A percentile compares a stretch with the other conserved stretches of the same genome.
phyloP scores from a whole-genome alignment of 2,888 invertebrate species.

The Megaustenia siamemsis region DNA sequence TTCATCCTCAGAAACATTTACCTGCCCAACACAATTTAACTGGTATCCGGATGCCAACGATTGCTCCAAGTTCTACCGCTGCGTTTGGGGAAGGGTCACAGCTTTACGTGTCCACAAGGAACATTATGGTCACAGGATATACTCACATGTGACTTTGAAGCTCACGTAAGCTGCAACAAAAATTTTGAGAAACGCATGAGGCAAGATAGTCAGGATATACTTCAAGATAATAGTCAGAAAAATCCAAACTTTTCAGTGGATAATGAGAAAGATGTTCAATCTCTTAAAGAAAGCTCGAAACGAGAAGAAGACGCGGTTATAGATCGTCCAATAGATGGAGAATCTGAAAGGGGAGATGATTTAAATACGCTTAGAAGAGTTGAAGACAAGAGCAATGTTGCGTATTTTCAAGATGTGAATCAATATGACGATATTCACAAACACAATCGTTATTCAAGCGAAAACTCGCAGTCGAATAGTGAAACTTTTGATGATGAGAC shows the following conservation, averaged over 20 bases:
- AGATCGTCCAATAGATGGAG: not conserved
- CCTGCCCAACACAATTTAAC: slow-evolving; percentile 59
- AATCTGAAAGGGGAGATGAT: not conserved
- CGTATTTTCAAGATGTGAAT: not conserved
- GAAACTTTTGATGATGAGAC: not conserved
- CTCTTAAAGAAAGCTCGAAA: not conserved
- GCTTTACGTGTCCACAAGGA: slow-evolving; percentile 55
- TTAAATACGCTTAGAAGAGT: not conserved
- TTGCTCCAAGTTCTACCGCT: slow-evolving; percentile 61
- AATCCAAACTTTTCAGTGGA: slow-evolving; percentile 30
- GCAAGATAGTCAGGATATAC: not conserved
- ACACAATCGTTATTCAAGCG: not conserved
- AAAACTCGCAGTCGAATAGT: not conserved
- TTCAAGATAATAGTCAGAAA: not conserved
- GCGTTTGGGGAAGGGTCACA: slow-evolving; percentile 58
- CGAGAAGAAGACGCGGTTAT: not conserved
- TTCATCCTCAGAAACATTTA: slow-evolving; percentile 17
- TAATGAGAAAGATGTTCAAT: not conserved
- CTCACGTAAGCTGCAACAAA: slow-evolving; percentile 55
- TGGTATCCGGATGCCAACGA: slow-evolving; percentile 58
- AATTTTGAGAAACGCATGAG: not conserved
- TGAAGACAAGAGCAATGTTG: not conserved
- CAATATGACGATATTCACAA: not conserved
- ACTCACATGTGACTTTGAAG: slow-evolving; percentile 57
- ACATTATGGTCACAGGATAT: slow-evolving; percentile 58